Conservation (phyloP, 53 echinoderm and acorn worm genomes). For the Actinopyga echinites region DNA sequence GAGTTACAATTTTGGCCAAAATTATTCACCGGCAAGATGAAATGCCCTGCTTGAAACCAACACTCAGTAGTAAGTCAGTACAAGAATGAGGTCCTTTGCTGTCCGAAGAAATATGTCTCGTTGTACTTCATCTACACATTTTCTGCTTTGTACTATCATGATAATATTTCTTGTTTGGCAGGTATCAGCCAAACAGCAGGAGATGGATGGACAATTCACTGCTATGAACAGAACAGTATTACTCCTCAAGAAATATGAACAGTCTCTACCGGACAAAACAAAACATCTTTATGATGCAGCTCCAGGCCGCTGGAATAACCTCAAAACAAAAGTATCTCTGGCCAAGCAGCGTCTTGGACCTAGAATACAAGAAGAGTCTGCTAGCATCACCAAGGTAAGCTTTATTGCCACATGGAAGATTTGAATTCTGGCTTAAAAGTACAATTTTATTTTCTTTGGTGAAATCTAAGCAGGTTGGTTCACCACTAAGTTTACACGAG, state of each 20-base stretch:
- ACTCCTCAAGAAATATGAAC: conserved; percentile 89
- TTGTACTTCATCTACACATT: too few species aligned
- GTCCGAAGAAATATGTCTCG: too few species aligned
- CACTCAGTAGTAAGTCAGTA: too few species aligned
- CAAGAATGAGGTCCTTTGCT: too few species aligned
- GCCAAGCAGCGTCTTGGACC: conserved; percentile 96
- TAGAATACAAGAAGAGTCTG: conserved; percentile 94
- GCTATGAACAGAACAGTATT: conserved; percentile 98
- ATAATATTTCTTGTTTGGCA: conserved; percentile 11
- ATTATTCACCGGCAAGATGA: too few species aligned
- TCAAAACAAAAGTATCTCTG: conserved; percentile 96
- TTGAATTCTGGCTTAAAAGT: too few species aligned
- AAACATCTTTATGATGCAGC: conserved; percentile 85
- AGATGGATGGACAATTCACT: conserved; percentile 99
- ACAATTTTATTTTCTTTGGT: too few species aligned
- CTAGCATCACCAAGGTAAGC: conserved; percentile 92
- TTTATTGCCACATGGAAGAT: not conserved
- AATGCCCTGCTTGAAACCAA: too few species aligned
- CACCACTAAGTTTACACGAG: too few species aligned
- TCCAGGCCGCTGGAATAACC: conserved; percentile 96
- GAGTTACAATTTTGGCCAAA: too few species aligned
- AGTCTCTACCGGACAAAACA: conserved; percentile 81
- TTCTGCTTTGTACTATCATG: too few species aligned
- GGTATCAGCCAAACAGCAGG: conserved; percentile 97
- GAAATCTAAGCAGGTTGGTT: too few species aligned